Percentiles rank a stretch among this genome's conserved stretches.
phyloP scores from a whole-genome alignment of 2,797 vertebrate species.

The Chaetodon trifasciatus region DNA sequence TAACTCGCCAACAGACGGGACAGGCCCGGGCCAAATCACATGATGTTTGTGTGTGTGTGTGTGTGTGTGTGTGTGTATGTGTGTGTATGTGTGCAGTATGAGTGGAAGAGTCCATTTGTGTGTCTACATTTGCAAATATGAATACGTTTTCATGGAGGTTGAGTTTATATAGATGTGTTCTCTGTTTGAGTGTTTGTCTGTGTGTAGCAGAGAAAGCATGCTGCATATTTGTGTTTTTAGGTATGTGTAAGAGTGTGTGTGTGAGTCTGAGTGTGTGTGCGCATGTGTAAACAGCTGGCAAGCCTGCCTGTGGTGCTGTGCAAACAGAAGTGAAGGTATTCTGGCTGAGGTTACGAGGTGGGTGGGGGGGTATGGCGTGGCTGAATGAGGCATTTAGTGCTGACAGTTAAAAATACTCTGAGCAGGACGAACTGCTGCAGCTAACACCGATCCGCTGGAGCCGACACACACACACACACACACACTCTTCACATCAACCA shows the following conservation, averaged over 20 bases:
- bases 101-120: constrained; percentile 51
- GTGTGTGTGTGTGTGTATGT: neutral
- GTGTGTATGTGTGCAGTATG: constrained; percentile 30
- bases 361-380: constrained; percentile 70
- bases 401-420: constrained; percentile 84
- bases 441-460: constrained; percentile 55
- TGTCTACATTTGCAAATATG: constrained; percentile 59
- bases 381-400: constrained; percentile 87
- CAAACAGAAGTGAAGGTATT: constrained; percentile 84
- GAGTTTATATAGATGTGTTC: constrained; percentile 68
- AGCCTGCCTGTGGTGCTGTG: constrained; percentile 77
- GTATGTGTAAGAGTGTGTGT: constrained; percentile 44
- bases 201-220: constrained; percentile 49
- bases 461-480: constrained; percentile 26
- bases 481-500: constrained; percentile 56
- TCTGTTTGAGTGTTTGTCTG: constrained; percentile 58
- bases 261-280: constrained; percentile 59
- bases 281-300: constrained; percentile 82
- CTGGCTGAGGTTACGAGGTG: constrained; percentile 81
- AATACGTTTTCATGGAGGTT: constrained; percentile 64
- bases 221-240: constrained; percentile 59
- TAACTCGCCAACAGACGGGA: constrained; percentile 62
- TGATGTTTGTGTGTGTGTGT: constrained; percentile 43
- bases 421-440: constrained; percentile 63
- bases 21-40: constrained; percentile 74